A percentile compares a stretch with the other conserved stretches of the same genome.
phyloP scores from a whole-genome alignment of 2,797 vertebrate species.

The Acridotheres tristis region DNA sequence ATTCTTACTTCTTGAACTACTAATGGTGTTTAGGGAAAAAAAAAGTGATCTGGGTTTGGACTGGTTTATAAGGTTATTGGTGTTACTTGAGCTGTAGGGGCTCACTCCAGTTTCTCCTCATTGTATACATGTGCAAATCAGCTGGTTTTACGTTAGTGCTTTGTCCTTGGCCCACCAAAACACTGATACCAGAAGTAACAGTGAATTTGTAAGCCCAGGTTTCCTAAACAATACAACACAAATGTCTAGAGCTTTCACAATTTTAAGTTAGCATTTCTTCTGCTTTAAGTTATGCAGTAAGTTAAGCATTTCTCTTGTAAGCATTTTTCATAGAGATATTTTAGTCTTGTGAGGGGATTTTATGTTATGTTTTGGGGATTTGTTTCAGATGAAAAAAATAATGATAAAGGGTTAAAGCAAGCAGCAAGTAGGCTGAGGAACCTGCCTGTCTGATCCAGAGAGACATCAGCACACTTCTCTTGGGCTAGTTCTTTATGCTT shows the following conservation, averaged over 20 bases:
- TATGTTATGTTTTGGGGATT: neutral
- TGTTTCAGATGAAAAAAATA: neutral
- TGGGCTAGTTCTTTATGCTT: conserved; percentile 14
- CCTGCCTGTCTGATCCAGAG: neutral
- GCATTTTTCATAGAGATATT: neutral
- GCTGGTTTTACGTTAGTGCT: neutral
- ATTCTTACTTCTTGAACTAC: neutral
- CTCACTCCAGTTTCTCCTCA: neutral
- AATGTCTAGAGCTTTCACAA: neutral
- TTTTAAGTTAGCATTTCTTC: neutral
- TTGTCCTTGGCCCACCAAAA: neutral
- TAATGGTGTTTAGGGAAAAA: neutral
- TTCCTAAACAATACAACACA: neutral
- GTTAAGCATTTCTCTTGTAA: neutral
- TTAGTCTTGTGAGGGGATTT: neutral
- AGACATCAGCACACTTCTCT: neutral
- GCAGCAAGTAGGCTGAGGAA: neutral
- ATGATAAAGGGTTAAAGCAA: neutral
- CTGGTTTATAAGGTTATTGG: neutral
- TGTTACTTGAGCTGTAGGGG: neutral
- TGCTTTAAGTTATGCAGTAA: neutral
- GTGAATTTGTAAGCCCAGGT: neutral
- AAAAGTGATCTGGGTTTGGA: neutral
- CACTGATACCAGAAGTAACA: neutral
- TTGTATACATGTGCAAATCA: neutral